Conservation (phyloP, 2,888 invertebrate species). For the Euplagia quadripunctaria region DNA sequence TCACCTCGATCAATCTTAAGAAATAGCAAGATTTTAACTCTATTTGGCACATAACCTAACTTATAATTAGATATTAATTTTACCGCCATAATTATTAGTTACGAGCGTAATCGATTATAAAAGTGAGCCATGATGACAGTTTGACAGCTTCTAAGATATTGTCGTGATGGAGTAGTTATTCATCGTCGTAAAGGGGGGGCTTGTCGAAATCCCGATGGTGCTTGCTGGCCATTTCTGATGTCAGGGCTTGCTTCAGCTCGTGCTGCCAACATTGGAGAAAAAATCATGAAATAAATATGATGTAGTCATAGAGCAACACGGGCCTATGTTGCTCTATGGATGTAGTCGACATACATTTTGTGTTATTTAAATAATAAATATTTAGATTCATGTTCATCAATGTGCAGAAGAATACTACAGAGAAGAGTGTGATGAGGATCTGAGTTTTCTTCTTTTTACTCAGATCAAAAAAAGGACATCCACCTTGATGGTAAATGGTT, state of each 20-base stretch:
- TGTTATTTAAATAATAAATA: not conserved
- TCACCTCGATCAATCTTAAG: not conserved
- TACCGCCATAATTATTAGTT: not conserved
- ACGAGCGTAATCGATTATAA: not conserved
- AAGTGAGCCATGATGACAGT: not conserved
- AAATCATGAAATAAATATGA: not conserved
- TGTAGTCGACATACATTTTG: not conserved
- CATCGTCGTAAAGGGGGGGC: slow-evolving; percentile 72
- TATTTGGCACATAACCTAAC: slow-evolving; percentile 18
- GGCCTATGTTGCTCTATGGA: too few species aligned
- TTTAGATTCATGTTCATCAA: too few species aligned
- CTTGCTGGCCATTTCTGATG: slow-evolving; percentile 62
- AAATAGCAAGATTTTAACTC: slow-evolving; percentile 9
- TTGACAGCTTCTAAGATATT: slow-evolving; percentile 14
- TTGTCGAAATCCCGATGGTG: slow-evolving; percentile 67
- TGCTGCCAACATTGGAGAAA: slow-evolving; percentile 66
- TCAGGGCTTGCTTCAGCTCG: slow-evolving; percentile 74
- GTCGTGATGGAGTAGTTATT: slow-evolving; percentile 42
- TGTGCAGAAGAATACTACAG: too few species aligned
- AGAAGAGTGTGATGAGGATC: not conserved
- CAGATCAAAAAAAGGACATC: too few species aligned
- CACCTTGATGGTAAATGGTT: too few species aligned
- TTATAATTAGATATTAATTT: slow-evolving; percentile 6
- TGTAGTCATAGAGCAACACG: not conserved
- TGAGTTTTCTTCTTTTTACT: not conserved